Conservation (phyloP, 2,113 vertebrate species). For the Sceloporus tristichus region DNA sequence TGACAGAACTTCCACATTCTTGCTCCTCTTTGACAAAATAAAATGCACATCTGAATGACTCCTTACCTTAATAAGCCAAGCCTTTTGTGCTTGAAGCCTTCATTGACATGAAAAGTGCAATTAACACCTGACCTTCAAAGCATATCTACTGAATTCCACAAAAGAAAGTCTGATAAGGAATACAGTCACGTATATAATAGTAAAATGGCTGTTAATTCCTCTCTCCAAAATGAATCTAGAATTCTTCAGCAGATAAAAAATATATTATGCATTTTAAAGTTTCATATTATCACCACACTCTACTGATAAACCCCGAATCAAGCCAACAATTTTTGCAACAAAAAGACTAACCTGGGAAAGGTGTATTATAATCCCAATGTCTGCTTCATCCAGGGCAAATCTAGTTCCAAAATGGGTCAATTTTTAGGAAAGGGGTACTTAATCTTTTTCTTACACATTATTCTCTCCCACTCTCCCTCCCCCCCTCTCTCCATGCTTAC, state of each 20-base stretch:
- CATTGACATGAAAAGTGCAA: background rate
- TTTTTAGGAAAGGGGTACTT: background rate
- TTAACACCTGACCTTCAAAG: background rate
- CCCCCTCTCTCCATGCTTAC: background rate
- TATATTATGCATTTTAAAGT: background rate
- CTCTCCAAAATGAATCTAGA: background rate
- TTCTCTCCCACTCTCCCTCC: background rate
- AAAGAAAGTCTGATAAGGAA: background rate
- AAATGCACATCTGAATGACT: background rate
- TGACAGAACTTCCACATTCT: background rate
- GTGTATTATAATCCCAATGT: background rate
- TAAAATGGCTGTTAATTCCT: background rate
- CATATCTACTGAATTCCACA: background rate
- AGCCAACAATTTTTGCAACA: background rate
- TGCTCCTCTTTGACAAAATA: background rate
- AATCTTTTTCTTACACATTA: background rate
- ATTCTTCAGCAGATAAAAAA: background rate
- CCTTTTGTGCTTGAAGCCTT: background rate
- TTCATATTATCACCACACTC: background rate
- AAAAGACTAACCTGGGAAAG: background rate
- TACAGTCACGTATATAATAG: background rate
- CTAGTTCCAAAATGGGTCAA: too few relatives aligned
- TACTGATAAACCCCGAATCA: background rate
- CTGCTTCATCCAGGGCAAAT: background rate
- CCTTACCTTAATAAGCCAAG: background rate